Base-by-base conservation (phyloP, 2,113 vertebrate species). In the Dasypus novemcinctus region DNA sequence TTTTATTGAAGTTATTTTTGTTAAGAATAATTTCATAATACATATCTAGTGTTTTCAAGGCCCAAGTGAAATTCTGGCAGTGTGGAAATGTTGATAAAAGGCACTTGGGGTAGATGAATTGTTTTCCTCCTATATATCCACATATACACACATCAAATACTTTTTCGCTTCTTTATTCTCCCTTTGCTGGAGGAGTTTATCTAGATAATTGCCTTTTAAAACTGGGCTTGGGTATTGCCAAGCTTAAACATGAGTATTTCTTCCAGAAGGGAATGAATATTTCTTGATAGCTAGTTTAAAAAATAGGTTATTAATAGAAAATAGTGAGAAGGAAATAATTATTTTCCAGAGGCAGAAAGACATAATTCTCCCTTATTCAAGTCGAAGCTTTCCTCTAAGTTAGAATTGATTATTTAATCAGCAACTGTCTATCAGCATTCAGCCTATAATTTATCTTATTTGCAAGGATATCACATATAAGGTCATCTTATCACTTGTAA, bases 41-140 rank as follows among this genome's bases (percentile, higher is more conserved):
- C 33, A 13, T 49, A 2, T 95, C 36, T 43, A 31, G 11, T 74
- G 57, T 66, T 95, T 96, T 93, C 3, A 74, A 33, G 25, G 86
- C 33, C 83, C 18, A 79, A 79, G 20, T 79, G 69, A 82, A 90
- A 95, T 95, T 88, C 23, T 88, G 21, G 7, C 6, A 15, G 31
- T 94, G 74, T 71, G 87, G 84, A 95, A 93, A 87, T 93, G 33
- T 52, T 91, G 8, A 76, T 94, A 79, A 49, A 86, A 90, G 61
- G 8, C 15, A 59, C 33, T 94, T 84, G 68, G 43, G 7, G 29
- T 63, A 46, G 31, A 18, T 90, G 52, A 41, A 64, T 87, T 80
- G 33, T 72, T 95, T 7, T 64, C 29, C 23, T 83, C 3, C 18
- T 93, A 13, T 5, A 23, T 27, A 61, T 18, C 52, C 9, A 36